Percentiles rank a stretch among this genome's conserved stretches.
Conservation (phyloP, 2,113 vertebrate genomes). For the Polypterus senegalus region DNA sequence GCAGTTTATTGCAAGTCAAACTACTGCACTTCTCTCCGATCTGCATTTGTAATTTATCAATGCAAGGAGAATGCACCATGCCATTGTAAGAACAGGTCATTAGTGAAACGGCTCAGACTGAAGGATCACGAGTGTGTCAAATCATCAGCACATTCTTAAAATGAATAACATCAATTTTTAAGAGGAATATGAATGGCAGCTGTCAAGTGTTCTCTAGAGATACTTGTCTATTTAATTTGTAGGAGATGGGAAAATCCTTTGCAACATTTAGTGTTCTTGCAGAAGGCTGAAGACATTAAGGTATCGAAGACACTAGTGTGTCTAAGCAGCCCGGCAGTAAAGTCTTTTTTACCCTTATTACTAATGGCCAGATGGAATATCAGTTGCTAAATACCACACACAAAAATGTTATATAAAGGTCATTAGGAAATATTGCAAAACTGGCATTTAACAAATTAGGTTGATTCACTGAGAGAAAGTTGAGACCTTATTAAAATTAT, state of each 20-base stretch:
- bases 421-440: constrained; percentile 29
- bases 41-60: too few relatives aligned
- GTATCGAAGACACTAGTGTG: constrained; percentile 23
- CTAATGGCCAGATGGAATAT: constrained; percentile 25
- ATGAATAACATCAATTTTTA: too few relatives aligned
- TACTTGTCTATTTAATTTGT: constrained; percentile 26
- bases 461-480: background rate
- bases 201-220: constrained; percentile 24
- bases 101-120: too few relatives aligned
- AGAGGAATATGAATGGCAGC: constrained; percentile 35
- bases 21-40: too few relatives aligned
- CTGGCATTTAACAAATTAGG: constrained; percentile 38
- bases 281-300: constrained; percentile 25
- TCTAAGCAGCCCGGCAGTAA: constrained; percentile 30
- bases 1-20: too few relatives aligned
- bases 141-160: too few relatives aligned
- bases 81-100: too few relatives aligned
- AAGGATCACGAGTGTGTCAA: too few relatives aligned
- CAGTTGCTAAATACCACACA: constrained; percentile 44
- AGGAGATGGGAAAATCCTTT: constrained; percentile 35
- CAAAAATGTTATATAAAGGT: constrained; percentile 35
- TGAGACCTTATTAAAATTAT: background rate
- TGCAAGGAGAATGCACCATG: too few relatives aligned
- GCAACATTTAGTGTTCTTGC: constrained; percentile 36
- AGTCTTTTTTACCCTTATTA: constrained; percentile 26